phyloP scores from a whole-genome alignment of 2,888 invertebrate species.

The Drosophila tanythrix region DNA sequence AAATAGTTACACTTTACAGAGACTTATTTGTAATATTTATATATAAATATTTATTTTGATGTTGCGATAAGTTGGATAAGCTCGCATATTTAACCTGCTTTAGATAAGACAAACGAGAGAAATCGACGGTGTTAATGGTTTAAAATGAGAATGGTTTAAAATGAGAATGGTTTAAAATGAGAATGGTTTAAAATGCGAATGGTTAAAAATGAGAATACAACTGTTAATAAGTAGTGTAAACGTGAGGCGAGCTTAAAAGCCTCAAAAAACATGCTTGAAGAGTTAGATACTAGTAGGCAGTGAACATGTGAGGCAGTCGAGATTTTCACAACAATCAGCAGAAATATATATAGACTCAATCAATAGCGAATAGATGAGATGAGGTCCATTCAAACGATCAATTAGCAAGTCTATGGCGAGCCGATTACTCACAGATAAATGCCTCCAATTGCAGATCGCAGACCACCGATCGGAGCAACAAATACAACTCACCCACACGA shows the following conservation, averaged over 20 bases:
- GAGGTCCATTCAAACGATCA: conserved; percentile 34
- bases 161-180: no score
- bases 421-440: conserved; percentile 37
- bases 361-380: conserved; percentile 25
- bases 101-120: conserved; percentile 35
- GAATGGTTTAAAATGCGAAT: not conserved
- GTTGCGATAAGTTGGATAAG: conserved; percentile 48
- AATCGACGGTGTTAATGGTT: conserved; percentile 2
- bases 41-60: not conserved
- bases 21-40: not conserved
- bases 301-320: conserved; percentile 28
- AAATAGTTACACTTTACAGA: not conserved
- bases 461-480: conserved; percentile 8
- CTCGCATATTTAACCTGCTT: not conserved
- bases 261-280: conserved; percentile 4
- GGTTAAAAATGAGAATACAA: not conserved
- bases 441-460: conserved; percentile 23
- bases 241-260: not conserved
- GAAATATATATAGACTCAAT: not conserved
- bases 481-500: conserved; percentile 26
- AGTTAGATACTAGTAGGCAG: conserved; percentile 3
- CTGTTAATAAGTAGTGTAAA: conserved; percentile 48
- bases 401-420: conserved; percentile 57
- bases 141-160: not conserved
- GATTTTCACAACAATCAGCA: conserved; percentile 46